A percentile compares a stretch with the other conserved stretches of the same genome.
These are phyloP conservation scores for Leptura quadrifasciata DNA, from an alignment of 2,888 invertebrate species.

Conservation along the genomic window DNA sequence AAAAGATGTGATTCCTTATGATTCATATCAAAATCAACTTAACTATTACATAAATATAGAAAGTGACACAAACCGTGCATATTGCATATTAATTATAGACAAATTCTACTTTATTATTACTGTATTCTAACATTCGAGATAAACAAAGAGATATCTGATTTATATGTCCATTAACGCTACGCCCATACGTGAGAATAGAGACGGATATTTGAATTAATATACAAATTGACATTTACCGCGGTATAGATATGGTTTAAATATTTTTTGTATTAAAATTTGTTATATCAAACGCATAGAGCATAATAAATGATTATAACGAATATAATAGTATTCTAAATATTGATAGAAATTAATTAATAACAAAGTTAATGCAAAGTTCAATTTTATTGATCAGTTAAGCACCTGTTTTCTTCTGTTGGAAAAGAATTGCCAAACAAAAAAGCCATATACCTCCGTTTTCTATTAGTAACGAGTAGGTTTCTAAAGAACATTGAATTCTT, in stretches of 20 bases:
- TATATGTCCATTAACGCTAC: not conserved
- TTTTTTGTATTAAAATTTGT: not conserved
- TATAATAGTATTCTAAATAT: not conserved
- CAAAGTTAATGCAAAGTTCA: not conserved
- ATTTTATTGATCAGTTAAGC: not conserved
- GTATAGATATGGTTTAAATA: not conserved
- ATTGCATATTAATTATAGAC: constrained; percentile 8
- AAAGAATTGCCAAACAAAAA: not conserved
- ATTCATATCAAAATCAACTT: not conserved
- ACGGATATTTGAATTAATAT: not conserved
- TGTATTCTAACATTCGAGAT: not conserved
- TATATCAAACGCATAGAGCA: not conserved
- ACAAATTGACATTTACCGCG: not conserved
- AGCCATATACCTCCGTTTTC: not conserved
- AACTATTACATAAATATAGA: constrained; percentile 21
- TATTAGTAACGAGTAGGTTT: not conserved
- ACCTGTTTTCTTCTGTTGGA: not conserved
- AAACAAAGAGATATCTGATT: constrained; percentile 1
- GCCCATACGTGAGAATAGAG: not conserved
- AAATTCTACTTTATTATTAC: constrained; percentile 11
- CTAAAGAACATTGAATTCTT: not conserved
- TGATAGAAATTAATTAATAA: not conserved
- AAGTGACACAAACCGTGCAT: constrained; percentile 16
- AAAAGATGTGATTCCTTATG: not conserved
- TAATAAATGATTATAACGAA: not conserved